Evolutionary conservation across 2,113 vertebrate species (phyloP).

Genomic region (Paramisgurnus dabryanus): DNA sequence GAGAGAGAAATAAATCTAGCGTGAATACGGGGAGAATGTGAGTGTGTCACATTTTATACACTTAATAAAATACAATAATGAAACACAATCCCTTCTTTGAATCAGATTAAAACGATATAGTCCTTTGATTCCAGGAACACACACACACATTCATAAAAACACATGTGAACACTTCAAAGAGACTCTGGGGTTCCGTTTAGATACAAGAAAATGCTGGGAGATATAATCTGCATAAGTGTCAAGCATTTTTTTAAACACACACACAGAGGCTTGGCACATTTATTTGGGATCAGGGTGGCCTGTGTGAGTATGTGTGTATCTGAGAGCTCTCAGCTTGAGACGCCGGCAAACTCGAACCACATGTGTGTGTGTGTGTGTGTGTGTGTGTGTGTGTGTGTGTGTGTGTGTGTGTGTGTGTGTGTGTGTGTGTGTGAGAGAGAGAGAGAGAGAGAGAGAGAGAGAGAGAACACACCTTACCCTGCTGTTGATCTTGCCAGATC

Average conservation of each 20-base stretch:
- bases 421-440: conserved; percentile 6
- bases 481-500: conserved; percentile 21
- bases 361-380: conserved; percentile 16
- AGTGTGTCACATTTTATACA: conserved; percentile 19
- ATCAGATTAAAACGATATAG: conserved; percentile 15
- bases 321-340: conserved; percentile 28
- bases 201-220: conserved; percentile 20
- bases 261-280: conserved; percentile 20
- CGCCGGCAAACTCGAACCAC: conserved; percentile 47
- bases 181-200: background rate
- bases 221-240: conserved; percentile 14
- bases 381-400: conserved; percentile 5
- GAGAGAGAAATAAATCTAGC: background rate
- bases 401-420: background rate
- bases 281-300: conserved; percentile 18
- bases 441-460: no score
- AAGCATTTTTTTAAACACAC: conserved; percentile 6
- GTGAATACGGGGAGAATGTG: conserved; percentile 4
- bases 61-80: conserved; percentile 23
- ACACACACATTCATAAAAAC: background rate
- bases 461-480: conserved; percentile 30
- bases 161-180: conserved; percentile 3
- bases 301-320: conserved; percentile 20
- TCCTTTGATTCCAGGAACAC: conserved; percentile 25
- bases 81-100: conserved; percentile 31